A percentile compares a stretch with the other conserved stretches of the same genome.
These are phyloP conservation scores for Habropoda laboriosa DNA, from an alignment of 1,140 invertebrate genomes.

Conservation along the genomic window DNA sequence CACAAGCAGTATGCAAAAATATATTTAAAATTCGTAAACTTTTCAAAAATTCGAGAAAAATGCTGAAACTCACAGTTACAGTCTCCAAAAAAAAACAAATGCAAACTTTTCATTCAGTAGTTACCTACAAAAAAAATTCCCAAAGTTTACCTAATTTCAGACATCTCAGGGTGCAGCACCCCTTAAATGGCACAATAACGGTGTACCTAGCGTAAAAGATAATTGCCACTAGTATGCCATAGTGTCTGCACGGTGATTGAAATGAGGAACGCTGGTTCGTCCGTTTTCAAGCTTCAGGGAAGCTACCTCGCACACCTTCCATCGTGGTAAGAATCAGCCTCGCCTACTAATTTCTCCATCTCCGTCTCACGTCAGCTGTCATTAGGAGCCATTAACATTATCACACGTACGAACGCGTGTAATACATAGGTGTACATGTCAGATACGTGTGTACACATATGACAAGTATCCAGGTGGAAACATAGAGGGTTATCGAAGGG, in stretches of 20 bases:
- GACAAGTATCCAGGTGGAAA: conserved; percentile 48
- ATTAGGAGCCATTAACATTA: conserved; percentile 30
- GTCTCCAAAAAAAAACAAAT: no score
- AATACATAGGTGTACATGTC: background rate
- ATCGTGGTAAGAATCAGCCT: background rate
- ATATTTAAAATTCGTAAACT: no score
- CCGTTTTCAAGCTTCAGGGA: background rate
- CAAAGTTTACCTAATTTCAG: no score
- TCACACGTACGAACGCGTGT: background rate
- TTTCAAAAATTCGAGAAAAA: no score
- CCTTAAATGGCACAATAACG: no score
- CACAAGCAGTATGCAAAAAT: no score
- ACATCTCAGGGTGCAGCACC: no score
- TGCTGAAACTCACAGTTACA: no score
- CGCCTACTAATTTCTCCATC: background rate
- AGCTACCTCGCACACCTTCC: conserved; percentile 14
- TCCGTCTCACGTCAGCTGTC: background rate
- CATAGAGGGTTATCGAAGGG: conserved; percentile 22
- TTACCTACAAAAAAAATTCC: no score
- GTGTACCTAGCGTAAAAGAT: conserved; percentile 8
- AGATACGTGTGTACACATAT: conserved; percentile 34
- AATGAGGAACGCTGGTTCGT: background rate
- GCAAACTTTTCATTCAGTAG: no score
- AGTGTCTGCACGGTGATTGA: conserved; percentile 13
- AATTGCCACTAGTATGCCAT: conserved; percentile 32